A percentile compares a stretch with the other conserved stretches of the same genome.
phyloP scores from a whole-genome alignment of 1,140 invertebrate species.

The Hycleus phaleratus region DNA sequence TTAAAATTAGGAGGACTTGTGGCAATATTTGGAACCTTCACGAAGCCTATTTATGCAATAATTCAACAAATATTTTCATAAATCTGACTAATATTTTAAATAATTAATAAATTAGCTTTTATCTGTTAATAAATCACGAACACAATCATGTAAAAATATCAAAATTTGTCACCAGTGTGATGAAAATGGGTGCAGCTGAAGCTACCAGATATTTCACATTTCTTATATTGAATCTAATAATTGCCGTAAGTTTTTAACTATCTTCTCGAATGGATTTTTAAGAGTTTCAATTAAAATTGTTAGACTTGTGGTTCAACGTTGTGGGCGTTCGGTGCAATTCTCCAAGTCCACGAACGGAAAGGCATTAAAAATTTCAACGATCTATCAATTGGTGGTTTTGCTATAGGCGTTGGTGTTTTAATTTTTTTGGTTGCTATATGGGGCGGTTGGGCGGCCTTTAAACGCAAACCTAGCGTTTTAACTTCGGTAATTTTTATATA shows the following conservation, averaged over 20 bases:
- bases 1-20: too few species aligned
- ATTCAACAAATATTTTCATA: too few species aligned
- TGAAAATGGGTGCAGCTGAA: constrained; percentile 7
- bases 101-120: too few species aligned
- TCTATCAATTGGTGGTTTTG: constrained; percentile 4
- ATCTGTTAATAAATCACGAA: too few species aligned
- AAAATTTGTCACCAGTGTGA: not conserved
- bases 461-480: constrained; percentile 2
- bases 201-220: constrained; percentile 6
- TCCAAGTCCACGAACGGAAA: constrained; percentile 3
- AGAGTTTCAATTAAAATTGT: not conserved
- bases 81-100: too few species aligned
- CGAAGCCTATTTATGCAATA: too few species aligned
- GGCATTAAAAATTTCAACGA: constrained; percentile 2
- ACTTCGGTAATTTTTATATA: not conserved
- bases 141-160: too few species aligned
- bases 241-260: constrained; percentile 1
- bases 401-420: constrained; percentile 4
- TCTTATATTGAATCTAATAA: not conserved
- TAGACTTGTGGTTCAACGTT: constrained; percentile 6
- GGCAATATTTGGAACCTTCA: too few species aligned
- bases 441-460: constrained; percentile 4
- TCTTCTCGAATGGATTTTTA: too few species aligned
- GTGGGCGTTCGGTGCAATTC: constrained; percentile 4
- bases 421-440: not conserved